A percentile compares a stretch with the other conserved stretches of the same genome.
These are phyloP conservation scores for Condylostylus longicornis DNA, from an alignment of 1,140 invertebrate genomes.

Conservation along the genomic window DNA sequence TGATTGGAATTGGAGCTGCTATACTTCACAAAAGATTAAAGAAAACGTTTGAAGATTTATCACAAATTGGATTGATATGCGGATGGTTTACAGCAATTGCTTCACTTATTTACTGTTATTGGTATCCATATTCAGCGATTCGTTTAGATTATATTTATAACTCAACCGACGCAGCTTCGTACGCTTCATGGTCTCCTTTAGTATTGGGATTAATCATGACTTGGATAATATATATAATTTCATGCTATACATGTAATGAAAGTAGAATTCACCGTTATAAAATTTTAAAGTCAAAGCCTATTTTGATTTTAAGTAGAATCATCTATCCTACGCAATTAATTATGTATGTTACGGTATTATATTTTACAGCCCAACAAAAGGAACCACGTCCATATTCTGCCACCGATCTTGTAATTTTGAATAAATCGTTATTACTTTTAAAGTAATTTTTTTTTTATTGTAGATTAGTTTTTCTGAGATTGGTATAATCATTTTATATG, in stretches of 20 bases:
- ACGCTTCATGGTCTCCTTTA: conserved; percentile 47
- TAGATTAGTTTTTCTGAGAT: conserved; percentile 15
- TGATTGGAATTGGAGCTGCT: conserved; percentile 46
- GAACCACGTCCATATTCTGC: conserved; percentile 15
- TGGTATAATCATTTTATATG: conserved; percentile 13
- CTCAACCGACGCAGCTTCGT: conserved; percentile 43
- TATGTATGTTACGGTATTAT: conserved; percentile 16
- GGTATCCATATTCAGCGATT: conserved; percentile 41
- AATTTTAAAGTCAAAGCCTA: conserved; percentile 7
- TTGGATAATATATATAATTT: conserved; percentile 35
- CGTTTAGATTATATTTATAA: conserved; percentile 44
- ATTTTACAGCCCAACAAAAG: conserved; percentile 16
- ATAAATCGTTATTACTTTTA: background rate
- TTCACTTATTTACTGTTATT: conserved; percentile 40
- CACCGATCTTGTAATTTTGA: conserved; percentile 14
- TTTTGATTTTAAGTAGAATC: conserved; percentile 17
- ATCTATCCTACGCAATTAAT: conserved; percentile 17
- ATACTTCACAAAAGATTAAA: conserved; percentile 37
- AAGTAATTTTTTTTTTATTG: background rate
- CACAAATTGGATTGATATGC: conserved; percentile 22
- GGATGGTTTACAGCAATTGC: conserved; percentile 34
- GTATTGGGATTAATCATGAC: conserved; percentile 41
- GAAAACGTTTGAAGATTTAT: conserved; percentile 30
- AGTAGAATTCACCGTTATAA: conserved; percentile 8
- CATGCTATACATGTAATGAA: conserved; percentile 7